Percentiles rank a stretch among this genome's conserved stretches.
These are phyloP conservation scores for Drosophila ercepeae DNA, from an alignment of 1,140 invertebrate genomes.

Conservation along the genomic window DNA sequence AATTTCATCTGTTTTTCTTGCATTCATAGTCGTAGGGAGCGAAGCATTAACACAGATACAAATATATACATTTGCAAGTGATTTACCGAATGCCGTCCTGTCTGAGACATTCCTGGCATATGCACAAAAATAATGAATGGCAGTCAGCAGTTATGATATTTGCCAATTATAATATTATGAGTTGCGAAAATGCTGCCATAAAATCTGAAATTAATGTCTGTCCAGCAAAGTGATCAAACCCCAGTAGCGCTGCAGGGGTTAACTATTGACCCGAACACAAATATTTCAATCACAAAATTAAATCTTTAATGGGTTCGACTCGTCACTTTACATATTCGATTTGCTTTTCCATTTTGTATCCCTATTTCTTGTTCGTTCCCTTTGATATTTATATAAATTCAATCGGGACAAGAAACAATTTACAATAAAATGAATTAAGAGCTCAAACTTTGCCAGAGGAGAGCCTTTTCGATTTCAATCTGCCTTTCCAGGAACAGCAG, in stretches of 20 bases:
- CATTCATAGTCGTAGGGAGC: background rate
- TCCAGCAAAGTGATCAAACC: background rate
- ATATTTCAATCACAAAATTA: background rate
- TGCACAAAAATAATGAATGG: conserved; percentile 23
- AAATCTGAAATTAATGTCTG: background rate
- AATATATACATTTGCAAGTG: conserved; percentile 16
- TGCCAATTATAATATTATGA: conserved; percentile 34
- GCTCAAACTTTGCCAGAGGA: conserved; percentile 37
- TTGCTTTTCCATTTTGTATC: background rate
- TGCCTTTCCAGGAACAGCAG: conserved; percentile 53
- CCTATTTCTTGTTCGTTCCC: background rate
- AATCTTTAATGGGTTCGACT: background rate
- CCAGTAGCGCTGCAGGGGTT: background rate
- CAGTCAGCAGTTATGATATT: conserved; percentile 4
- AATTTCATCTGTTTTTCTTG: conserved; percentile 11
- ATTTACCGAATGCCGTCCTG: conserved; percentile 23
- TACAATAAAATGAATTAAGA: conserved; percentile 67
- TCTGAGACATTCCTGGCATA: conserved; percentile 24
- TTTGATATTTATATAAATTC: conserved; percentile 21
- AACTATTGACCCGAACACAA: background rate
- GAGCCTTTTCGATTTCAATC: conserved; percentile 65
- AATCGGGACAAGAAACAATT: conserved; percentile 61
- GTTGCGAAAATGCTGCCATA: conserved; percentile 7
- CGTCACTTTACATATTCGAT: background rate
- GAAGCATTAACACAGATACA: conserved; percentile 1